phyloP scores from a whole-genome alignment of 2,888 invertebrate species.

The Drosophila anomalata region DNA sequence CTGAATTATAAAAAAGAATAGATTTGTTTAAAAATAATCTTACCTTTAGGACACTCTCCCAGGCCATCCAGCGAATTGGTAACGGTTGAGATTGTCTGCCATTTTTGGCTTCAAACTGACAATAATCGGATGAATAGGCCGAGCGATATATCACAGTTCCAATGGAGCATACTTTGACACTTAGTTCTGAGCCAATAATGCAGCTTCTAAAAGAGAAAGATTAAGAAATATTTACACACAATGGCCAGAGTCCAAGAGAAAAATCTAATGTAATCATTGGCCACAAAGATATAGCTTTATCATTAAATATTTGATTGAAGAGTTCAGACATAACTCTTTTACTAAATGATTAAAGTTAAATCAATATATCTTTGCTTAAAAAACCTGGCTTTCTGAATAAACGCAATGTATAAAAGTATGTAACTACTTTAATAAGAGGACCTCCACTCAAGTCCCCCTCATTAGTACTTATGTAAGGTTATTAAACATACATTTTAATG shows the following conservation, averaged over 20 bases:
- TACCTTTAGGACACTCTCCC: conserved; percentile 92
- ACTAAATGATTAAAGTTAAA: not conserved
- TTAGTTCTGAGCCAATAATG: conserved; percentile 90
- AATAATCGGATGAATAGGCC: conserved; percentile 91
- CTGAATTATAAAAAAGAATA: not conserved
- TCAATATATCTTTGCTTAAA: too few relatives aligned
- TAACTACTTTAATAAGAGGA: not conserved
- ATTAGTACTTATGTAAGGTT: not conserved
- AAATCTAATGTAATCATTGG: too few relatives aligned
- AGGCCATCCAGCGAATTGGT: conserved; percentile 95
- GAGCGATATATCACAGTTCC: conserved; percentile 88
- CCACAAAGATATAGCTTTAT: too few relatives aligned
- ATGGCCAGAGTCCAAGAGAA: not conserved
- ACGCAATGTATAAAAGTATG: not conserved
- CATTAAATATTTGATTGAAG: too few relatives aligned
- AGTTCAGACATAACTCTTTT: too few relatives aligned
- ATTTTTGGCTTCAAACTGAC: conserved; percentile 88
- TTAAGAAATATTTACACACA: not conserved
- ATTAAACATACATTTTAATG: not conserved
- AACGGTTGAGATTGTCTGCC: conserved; percentile 86
- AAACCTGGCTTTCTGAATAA: not conserved
- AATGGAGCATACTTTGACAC: conserved; percentile 90
- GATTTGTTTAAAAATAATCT: conserved; percentile 69
- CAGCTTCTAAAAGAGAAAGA: conserved; percentile 88
- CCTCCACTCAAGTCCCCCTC: not conserved